Evolutionary conservation across 2,888 invertebrate species (phyloP), one percentile per base, ranked within the genome.

Genomic region (Neocrepidodera transversa): DNA sequence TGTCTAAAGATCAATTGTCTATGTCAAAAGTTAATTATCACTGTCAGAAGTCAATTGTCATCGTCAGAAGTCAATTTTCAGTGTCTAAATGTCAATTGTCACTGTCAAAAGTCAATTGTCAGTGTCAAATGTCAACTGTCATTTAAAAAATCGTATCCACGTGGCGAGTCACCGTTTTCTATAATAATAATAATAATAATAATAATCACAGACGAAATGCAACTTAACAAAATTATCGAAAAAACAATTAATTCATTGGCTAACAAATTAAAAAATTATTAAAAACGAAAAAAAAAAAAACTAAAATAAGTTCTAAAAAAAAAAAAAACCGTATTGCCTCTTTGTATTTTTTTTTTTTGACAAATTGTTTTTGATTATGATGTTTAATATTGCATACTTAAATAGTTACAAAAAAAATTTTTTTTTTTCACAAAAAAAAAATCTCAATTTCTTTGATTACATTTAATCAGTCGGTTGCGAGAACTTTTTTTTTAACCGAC

Each of bases 401-500:
- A 11, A 5, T 7, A 23, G 7, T 23, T 23, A 23, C 23, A 23
- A 23, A 23, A 23, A 23, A 23, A 53, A n/a, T n/a, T n/a, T n/a
- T n/a, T n/a, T n/a, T n/a, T n/a, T n/a, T n/a, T 48, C 56, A 62
- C 6, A 45, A 62, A 59, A 58, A 58, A 63, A 58, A 30, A 30
- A 55, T 53, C 48, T 40, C 40, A 28, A 63, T 58, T 63, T 60
- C 58, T 66, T 66, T 58, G 54, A 61, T 53, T 58, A 58, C 49
- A 38, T 13, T 48, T 60, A 40, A 62, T 62, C 62, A 58, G 58
- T 60, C 60, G 60, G 58, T 59, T 62, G 62, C 51, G 49, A 62
- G 64, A 59, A 58, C n/a, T n/a, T n/a, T n/a, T n/a, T n/a, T n/a
- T 64, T 67, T 65, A 68, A 67, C 62, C 66, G 62, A 63, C 43